Conservation (phyloP, 2,113 vertebrate genomes). For the Plectropomus leopardus region DNA sequence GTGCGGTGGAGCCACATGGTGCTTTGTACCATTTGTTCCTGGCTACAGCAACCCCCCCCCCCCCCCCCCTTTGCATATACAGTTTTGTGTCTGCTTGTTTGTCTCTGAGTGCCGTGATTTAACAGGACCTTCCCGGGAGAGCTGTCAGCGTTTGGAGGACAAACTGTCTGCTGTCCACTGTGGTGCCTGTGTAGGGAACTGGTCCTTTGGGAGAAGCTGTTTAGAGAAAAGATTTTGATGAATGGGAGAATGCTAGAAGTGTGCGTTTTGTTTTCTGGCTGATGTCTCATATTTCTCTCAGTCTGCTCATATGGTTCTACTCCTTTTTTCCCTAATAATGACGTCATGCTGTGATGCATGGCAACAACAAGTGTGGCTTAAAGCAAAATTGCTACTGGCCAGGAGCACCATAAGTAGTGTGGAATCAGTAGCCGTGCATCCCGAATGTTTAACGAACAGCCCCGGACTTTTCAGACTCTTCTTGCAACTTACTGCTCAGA, state of each 20-base stretch:
- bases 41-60: constrained; percentile 12
- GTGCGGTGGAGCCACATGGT: neutral
- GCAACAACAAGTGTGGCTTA: too few relatives aligned
- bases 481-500: too few relatives aligned
- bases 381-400: too few relatives aligned
- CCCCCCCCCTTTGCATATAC: constrained; percentile 29
- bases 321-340: neutral
- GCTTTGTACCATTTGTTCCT: constrained; percentile 23
- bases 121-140: constrained; percentile 62
- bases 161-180: constrained; percentile 69
- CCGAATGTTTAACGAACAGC: too few relatives aligned
- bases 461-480: too few relatives aligned
- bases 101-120: constrained; percentile 51
- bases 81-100: constrained; percentile 54
- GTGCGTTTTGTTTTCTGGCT: constrained; percentile 28
- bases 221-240: constrained; percentile 65
- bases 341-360: too few relatives aligned
- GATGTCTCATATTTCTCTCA: constrained; percentile 39
- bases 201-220: constrained; percentile 66
- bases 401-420: too few relatives aligned
- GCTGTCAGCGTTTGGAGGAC: constrained; percentile 71
- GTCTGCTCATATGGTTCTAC: neutral
- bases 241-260: constrained; percentile 43
- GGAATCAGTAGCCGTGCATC: too few relatives aligned
- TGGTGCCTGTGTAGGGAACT: constrained; percentile 47